Percentiles rank a stretch among this genome's conserved stretches.
Evolutionary conservation across 2,797 vertebrate species (phyloP).

Genomic region (Acrossocheilus wenchowensis): DNA sequence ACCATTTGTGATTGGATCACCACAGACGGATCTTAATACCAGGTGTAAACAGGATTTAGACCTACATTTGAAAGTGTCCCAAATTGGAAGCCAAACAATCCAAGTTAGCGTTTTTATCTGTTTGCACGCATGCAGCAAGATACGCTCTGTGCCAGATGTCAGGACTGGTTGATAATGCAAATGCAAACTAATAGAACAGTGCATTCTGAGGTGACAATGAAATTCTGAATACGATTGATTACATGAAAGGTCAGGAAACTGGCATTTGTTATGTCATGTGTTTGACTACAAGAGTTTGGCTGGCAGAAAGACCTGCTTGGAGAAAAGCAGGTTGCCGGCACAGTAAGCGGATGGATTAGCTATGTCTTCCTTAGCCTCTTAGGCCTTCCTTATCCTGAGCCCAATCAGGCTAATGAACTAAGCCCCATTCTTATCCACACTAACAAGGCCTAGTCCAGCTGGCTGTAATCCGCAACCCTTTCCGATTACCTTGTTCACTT

Average conservation of each 20-base stretch:
- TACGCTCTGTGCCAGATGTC: not conserved
- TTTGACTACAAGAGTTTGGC: not conserved
- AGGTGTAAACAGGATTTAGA: constrained; percentile 30
- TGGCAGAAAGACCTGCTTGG: constrained; percentile 61
- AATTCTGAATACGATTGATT: not conserved
- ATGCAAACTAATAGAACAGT: not conserved
- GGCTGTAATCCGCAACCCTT: constrained; percentile 57
- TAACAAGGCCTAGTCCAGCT: constrained; percentile 71
- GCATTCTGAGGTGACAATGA: not conserved
- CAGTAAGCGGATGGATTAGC: constrained; percentile 87
- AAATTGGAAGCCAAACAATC: constrained; percentile 15
- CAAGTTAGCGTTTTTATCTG: not conserved
- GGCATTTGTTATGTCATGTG: constrained; percentile 9
- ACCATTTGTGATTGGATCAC: constrained; percentile 26
- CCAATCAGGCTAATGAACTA: constrained; percentile 86
- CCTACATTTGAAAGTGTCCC: constrained; percentile 13
- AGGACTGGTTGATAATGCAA: not conserved
- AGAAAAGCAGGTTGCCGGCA: constrained; percentile 75
- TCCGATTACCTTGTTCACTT: constrained; percentile 58
- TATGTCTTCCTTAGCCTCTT: constrained; percentile 77
- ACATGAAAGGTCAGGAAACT: constrained; percentile 4
- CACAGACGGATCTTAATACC: constrained; percentile 5
- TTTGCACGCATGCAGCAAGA: not conserved
- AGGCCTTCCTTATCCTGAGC: constrained; percentile 76
- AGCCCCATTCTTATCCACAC: constrained; percentile 76